These are phyloP conservation scores for Dryomyza anilis DNA, from an alignment of 2,888 invertebrate genomes.

Conservation along the genomic window DNA sequence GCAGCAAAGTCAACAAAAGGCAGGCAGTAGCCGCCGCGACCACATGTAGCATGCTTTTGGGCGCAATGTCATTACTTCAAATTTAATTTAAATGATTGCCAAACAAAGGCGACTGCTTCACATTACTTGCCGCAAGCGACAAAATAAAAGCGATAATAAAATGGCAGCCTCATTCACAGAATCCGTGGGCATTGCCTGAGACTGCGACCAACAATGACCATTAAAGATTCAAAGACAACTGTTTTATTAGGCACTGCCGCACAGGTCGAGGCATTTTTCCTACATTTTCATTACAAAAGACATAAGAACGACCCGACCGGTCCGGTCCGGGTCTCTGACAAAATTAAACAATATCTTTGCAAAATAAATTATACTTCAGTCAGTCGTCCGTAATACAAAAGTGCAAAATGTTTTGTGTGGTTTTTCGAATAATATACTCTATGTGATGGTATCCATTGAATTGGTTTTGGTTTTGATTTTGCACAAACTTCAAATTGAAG, in stretches of 20 bases:
- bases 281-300: conserved; percentile 23
- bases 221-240: conserved; percentile 24
- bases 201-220: conserved; percentile 27
- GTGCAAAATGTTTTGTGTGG: too few species aligned
- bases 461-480: too few species aligned
- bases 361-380: too few species aligned
- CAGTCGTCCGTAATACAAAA: too few species aligned
- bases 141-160: neutral
- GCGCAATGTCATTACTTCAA: conserved; percentile 50
- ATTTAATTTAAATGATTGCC: conserved; percentile 53
- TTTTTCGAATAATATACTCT: too few species aligned
- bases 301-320: neutral
- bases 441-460: too few species aligned
- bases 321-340: neutral
- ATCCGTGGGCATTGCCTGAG: too few species aligned
- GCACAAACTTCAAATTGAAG: too few species aligned
- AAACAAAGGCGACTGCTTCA: neutral
- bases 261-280: conserved; percentile 17
- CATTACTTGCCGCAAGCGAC: neutral
- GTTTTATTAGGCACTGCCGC: conserved; percentile 28
- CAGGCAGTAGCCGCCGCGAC: neutral
- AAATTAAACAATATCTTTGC: neutral
- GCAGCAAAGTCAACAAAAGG: conserved; percentile 35
- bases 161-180: neutral
- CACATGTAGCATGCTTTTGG: conserved; percentile 16